Conservation (phyloP, 2,797 vertebrate genomes). For the Rhodeus uyekii region DNA sequence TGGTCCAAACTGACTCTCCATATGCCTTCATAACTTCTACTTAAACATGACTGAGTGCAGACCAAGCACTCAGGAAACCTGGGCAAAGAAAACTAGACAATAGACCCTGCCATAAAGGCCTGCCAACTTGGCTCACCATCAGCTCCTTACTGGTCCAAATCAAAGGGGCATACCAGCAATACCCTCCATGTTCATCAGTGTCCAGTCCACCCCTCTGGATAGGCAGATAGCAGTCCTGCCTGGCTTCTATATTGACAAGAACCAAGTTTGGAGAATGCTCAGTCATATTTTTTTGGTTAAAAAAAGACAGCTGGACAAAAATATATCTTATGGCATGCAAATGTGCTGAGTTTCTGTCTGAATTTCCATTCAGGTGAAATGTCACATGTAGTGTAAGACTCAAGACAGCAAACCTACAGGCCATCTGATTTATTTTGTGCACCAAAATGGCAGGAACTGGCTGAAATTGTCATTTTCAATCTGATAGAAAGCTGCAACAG, state of each 20-base stretch:
- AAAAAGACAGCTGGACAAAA: slow-evolving; percentile 1
- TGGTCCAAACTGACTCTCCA: slow-evolving; percentile 11
- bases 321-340: background rate
- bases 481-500: background rate
- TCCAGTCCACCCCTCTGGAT: slow-evolving; percentile 3
- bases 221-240: slow-evolving; percentile 1
- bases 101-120: slow-evolving; percentile 12
- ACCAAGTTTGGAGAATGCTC: background rate
- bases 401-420: slow-evolving; percentile 4
- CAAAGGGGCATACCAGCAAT: slow-evolving; percentile 25
- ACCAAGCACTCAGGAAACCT: slow-evolving; percentile 16
- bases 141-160: slow-evolving; percentile 13
- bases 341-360: background rate
- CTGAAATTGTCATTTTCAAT: slow-evolving; percentile 9
- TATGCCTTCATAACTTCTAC: slow-evolving; percentile 21
- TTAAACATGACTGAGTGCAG: background rate
- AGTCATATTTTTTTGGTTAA: slow-evolving; percentile 22
- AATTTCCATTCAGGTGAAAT: slow-evolving; percentile 22
- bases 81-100: slow-evolving; percentile 18
- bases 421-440: slow-evolving; percentile 11
- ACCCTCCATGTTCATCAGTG: slow-evolving; percentile 25
- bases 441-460: slow-evolving; percentile 10
- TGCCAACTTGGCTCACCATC: slow-evolving; percentile 30
- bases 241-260: slow-evolving; percentile 19
- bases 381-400: slow-evolving; percentile 6